These are phyloP conservation scores for Phoebastria nigripes DNA, from an alignment of 2,797 vertebrate genomes.

Conservation along the genomic window DNA sequence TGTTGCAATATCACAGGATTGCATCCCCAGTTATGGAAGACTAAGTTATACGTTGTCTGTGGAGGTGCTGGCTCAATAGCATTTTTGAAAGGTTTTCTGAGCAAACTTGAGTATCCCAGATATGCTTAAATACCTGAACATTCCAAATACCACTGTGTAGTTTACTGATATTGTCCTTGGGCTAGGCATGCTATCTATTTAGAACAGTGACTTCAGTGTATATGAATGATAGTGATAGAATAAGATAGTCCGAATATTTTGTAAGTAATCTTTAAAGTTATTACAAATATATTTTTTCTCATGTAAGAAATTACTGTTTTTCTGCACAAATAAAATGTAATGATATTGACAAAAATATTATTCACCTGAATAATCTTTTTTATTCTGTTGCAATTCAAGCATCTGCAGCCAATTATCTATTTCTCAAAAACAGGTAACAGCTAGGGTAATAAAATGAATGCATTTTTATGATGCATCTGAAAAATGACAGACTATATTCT, in stretches of 20 bases:
- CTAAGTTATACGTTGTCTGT: background rate
- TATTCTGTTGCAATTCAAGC: background rate
- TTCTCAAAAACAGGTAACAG: background rate
- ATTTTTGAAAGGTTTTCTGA: background rate
- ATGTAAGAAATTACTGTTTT: background rate
- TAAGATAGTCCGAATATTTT: background rate
- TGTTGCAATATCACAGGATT: background rate
- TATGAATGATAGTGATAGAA: background rate
- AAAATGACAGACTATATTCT: background rate
- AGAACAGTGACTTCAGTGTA: background rate
- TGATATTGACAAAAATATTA: background rate
- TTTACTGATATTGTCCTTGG: background rate
- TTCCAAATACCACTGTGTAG: background rate
- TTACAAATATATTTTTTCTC: background rate
- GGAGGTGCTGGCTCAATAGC: background rate
- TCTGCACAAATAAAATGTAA: background rate
- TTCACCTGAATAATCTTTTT: background rate
- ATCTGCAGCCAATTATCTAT: background rate
- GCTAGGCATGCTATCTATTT: background rate
- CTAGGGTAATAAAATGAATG: background rate
- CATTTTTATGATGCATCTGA: background rate
- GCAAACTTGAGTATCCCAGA: background rate
- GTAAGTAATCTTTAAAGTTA: background rate
- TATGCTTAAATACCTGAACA: background rate
- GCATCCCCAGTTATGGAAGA: background rate